phyloP scores from a whole-genome alignment of 2,797 vertebrate genomes.

The Urosaurus nigricauda region DNA sequence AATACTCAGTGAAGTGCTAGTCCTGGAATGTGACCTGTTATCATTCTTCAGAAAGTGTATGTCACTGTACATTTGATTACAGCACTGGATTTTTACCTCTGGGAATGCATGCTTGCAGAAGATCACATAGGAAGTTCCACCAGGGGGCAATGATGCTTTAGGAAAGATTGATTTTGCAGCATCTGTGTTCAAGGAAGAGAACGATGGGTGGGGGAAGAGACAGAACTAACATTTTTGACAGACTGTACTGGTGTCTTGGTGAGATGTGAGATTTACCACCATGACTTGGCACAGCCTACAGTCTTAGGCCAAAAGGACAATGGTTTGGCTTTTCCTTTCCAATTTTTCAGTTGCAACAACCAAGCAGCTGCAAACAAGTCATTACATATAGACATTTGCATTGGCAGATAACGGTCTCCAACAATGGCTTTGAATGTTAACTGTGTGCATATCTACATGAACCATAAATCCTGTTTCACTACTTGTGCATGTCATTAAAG shows the following conservation, averaged over 20 bases:
- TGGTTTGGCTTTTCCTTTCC: background rate
- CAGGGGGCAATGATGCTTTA: constrained; percentile 68
- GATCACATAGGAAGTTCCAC: constrained; percentile 38
- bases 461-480: background rate
- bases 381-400: background rate
- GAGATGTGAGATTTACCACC: constrained; percentile 14
- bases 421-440: background rate
- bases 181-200: background rate
- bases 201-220: background rate
- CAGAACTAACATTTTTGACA: constrained; percentile 12
- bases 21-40: background rate
- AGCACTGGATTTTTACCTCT: background rate
- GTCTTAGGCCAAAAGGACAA: background rate
- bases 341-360: background rate
- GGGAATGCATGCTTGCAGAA: background rate
- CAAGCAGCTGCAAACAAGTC: background rate
- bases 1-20: accelerated
- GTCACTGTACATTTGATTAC: accelerated
- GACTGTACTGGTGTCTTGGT: background rate
- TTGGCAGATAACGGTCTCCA: background rate
- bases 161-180: background rate
- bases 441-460: background rate
- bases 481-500: background rate
- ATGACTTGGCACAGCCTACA: constrained; percentile 27
- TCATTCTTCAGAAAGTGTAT: background rate